Evolutionary conservation across 2,113 vertebrate species (phyloP).

Genomic region (Entosphenus tridentatus): DNA sequence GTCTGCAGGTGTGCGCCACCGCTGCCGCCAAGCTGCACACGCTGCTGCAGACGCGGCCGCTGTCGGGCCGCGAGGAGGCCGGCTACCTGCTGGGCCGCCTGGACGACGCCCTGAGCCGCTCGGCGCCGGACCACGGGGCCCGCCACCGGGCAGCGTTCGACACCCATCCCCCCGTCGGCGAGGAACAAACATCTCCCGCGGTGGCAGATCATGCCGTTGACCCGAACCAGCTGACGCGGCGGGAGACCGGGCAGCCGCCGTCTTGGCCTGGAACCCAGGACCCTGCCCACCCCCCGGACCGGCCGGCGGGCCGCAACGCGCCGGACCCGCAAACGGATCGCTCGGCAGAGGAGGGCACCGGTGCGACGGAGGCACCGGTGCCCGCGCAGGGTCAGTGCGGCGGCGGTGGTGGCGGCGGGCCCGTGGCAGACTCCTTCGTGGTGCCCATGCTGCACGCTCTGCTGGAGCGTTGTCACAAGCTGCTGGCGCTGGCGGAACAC

Average conservation of each 20-base stretch:
- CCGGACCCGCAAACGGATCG: too few relatives aligned
- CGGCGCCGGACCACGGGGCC: too few relatives aligned
- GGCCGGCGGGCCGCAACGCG: constrained; percentile 16
- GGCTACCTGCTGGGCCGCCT: constrained; percentile 71
- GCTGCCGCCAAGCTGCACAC: constrained; percentile 73
- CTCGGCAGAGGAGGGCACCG: too few relatives aligned
- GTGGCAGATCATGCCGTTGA: too few relatives aligned
- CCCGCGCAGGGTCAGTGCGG: too few relatives aligned
- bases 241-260: too few relatives aligned
- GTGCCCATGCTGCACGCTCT: constrained; percentile 60
- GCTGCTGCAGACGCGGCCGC: constrained; percentile 52
- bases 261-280: too few relatives aligned
- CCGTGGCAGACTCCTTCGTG: constrained; percentile 30
- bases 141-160: too few relatives aligned
- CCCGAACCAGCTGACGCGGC: too few relatives aligned
- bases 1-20: constrained; percentile 44
- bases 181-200: too few relatives aligned
- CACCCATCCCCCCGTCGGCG: too few relatives aligned
- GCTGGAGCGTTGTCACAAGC: constrained; percentile 55
- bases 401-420: background rate
- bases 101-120: constrained; percentile 17
- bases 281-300: constrained; percentile 19
- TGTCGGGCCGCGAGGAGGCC: constrained; percentile 45
- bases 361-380: too few relatives aligned
- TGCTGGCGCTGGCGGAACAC: constrained; percentile 33